Conservation (phyloP, 1,140 invertebrate genomes). For the Colletes latitarsis region DNA sequence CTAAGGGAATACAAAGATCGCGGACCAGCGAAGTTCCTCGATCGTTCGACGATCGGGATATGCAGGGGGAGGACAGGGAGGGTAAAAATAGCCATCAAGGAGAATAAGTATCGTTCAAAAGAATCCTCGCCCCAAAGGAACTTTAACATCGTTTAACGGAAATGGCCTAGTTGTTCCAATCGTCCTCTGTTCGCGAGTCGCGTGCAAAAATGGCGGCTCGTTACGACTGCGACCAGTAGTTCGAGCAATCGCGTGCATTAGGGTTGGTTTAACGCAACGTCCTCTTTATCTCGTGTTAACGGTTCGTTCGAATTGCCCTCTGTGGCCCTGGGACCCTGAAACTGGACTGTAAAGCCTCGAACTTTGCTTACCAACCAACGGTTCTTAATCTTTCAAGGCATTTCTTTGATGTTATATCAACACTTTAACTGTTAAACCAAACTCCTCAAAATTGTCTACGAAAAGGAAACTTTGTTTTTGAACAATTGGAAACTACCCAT, state of each 20-base stretch:
- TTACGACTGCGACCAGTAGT: slow-evolving; percentile 34
- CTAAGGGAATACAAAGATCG: slow-evolving; percentile 2
- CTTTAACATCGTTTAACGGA: slow-evolving; percentile 9
- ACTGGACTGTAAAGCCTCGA: no score
- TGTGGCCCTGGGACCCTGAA: no score
- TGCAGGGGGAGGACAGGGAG: background rate
- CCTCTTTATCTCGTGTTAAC: slow-evolving; percentile 19
- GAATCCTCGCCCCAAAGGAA: background rate
- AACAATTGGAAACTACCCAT: no score
- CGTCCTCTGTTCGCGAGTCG: slow-evolving; percentile 20
- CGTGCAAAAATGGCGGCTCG: slow-evolving; percentile 33
- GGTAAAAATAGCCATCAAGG: background rate
- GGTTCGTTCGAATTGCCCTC: slow-evolving; percentile 27
- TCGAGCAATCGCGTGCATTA: slow-evolving; percentile 47
- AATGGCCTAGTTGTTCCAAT: slow-evolving; percentile 13
- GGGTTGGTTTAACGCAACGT: slow-evolving; percentile 6
- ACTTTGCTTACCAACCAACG: no score
- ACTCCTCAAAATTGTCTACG: no score
- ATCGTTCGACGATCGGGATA: slow-evolving; percentile 10
- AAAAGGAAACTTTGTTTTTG: no score
- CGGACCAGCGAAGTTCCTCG: background rate
- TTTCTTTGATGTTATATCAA: no score
- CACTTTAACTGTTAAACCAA: no score
- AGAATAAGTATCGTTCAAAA: slow-evolving; percentile 11
- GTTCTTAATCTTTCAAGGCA: no score